These are phyloP conservation scores for Troilus luridus DNA, from an alignment of 2,888 invertebrate genomes.

Conservation along the genomic window DNA sequence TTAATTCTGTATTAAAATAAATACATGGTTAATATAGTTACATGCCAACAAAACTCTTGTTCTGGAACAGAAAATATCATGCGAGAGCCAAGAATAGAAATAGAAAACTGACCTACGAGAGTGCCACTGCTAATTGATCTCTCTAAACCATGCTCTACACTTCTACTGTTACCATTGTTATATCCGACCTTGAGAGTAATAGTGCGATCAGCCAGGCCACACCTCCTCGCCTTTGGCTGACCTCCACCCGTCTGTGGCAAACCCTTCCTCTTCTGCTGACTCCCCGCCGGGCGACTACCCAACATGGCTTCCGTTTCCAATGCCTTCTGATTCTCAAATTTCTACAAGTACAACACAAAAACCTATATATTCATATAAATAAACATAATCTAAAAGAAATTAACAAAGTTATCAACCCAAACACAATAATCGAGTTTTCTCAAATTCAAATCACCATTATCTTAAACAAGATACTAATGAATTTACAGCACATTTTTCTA, in stretches of 20 bases:
- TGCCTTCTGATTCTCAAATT: constrained; percentile 52
- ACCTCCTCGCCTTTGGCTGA: constrained; percentile 50
- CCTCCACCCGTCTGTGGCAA: constrained; percentile 17
- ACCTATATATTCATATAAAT: not conserved
- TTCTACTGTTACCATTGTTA: constrained; percentile 19
- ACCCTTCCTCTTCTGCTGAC: constrained; percentile 46
- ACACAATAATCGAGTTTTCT: no score
- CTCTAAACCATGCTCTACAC: constrained; percentile 38
- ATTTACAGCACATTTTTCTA: not conserved
- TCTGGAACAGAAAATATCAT: not conserved
- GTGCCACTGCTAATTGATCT: not conserved
- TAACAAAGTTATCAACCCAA: not conserved
- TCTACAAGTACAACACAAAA: constrained; percentile 36
- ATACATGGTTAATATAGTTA: not conserved
- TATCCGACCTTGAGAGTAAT: constrained; percentile 52
- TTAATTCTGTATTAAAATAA: not conserved
- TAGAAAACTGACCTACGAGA: constrained; percentile 14
- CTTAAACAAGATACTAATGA: not conserved
- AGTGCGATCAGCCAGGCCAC: constrained; percentile 40
- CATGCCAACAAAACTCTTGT: not conserved
- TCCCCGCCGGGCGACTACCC: constrained; percentile 2
- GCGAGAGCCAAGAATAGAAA: not conserved
- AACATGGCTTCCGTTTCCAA: constrained; percentile 55
- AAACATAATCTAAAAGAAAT: not conserved
- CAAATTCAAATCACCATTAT: not conserved